phyloP scores from a whole-genome alignment of 1,140 invertebrate genomes.

The Halesus radiatus region DNA sequence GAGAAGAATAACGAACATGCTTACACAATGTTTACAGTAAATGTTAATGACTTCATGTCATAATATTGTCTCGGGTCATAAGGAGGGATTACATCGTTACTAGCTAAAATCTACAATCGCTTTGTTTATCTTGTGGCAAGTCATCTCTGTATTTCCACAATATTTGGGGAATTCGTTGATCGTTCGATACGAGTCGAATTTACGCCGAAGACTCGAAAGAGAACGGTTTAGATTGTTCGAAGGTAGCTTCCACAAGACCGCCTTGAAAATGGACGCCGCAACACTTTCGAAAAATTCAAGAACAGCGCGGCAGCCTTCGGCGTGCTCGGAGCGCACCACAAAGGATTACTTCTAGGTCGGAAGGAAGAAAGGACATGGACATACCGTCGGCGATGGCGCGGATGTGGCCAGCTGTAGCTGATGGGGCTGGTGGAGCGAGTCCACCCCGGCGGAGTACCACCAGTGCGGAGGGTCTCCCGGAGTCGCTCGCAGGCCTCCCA shows the following conservation, averaged over 20 bases:
- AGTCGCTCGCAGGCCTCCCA: constrained; percentile 63
- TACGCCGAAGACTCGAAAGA: constrained; percentile 5
- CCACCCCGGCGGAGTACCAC: constrained; percentile 75
- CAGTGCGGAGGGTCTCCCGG: constrained; percentile 72
- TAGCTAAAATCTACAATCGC: too few species aligned
- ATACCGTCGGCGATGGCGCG: constrained; percentile 63
- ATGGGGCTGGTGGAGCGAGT: constrained; percentile 68
- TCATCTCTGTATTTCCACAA: neutral
- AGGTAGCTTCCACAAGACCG: constrained; percentile 40
- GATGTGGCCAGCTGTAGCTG: constrained; percentile 64
- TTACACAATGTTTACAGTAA: too few species aligned
- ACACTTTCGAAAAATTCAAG: constrained; percentile 48
- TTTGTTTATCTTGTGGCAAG: too few species aligned
- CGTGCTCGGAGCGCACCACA: neutral
- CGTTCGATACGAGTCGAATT: neutral
- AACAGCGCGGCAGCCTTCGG: constrained; percentile 17
- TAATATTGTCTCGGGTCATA: too few species aligned
- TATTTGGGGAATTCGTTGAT: neutral
- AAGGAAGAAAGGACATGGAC: neutral
- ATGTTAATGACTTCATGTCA: too few species aligned
- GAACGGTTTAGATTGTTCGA: constrained; percentile 31
- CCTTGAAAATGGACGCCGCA: constrained; percentile 47
- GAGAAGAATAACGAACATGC: too few species aligned
- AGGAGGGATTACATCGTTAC: too few species aligned
- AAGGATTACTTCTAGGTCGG: neutral